Percentiles rank a stretch among this genome's conserved stretches.
These are phyloP conservation scores for Craterocephalus amniculus DNA, from an alignment of 2,797 vertebrate genomes.

Conservation along the genomic window DNA sequence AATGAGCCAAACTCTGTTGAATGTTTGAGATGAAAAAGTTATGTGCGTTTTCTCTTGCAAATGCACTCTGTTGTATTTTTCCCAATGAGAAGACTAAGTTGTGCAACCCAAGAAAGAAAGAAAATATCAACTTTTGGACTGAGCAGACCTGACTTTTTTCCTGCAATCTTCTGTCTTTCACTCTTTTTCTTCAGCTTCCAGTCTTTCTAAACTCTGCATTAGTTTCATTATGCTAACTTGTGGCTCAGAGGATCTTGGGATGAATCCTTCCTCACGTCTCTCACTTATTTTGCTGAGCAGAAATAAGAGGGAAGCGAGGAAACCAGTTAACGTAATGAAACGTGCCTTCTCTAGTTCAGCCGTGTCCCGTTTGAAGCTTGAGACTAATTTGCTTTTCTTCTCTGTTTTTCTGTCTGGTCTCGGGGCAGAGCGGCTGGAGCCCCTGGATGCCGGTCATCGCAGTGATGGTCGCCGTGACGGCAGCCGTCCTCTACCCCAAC, in stretches of 20 bases:
- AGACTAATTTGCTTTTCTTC: slow-evolving; percentile 23
- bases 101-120: background rate
- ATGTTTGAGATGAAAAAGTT: background rate
- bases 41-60: background rate
- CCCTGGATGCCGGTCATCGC: slow-evolving; percentile 98
- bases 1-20: background rate
- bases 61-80: background rate
- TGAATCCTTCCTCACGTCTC: background rate
- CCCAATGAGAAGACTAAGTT: background rate
- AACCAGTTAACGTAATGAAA: background rate
- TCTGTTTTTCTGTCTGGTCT: slow-evolving; percentile 16
- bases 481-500: slow-evolving; percentile 95
- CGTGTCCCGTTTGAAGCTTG: background rate
- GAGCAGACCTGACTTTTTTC: background rate
- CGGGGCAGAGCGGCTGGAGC: slow-evolving; percentile 91
- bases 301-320: background rate
- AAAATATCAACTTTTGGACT: slow-evolving; percentile 41
- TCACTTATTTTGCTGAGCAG: background rate
- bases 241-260: background rate
- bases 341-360: background rate
- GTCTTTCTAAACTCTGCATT: background rate
- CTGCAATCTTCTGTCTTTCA: background rate
- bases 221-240: background rate
- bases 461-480: slow-evolving; percentile 95
- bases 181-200: background rate